Evolutionary conservation across 2,797 vertebrate genomes (phyloP).

Genomic region (Cephalopachus bancanus): DNA sequence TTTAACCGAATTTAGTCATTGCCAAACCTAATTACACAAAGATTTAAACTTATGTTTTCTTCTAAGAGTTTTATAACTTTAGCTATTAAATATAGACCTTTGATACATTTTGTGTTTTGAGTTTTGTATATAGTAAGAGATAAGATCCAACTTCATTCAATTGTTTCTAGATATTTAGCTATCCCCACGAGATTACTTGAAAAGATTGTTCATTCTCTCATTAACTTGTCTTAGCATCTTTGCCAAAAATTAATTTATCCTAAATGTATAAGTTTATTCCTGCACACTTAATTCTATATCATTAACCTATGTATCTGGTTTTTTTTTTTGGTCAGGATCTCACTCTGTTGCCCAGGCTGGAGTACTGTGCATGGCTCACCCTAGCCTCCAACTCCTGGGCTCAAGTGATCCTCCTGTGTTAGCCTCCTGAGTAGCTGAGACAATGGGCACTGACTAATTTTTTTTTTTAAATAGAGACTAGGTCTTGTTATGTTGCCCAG

Average conservation of each 20-base stretch:
- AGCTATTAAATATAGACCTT: background rate
- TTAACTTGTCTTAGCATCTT: background rate
- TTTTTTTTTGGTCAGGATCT: too few relatives aligned
- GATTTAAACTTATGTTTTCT: background rate
- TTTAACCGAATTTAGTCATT: background rate
- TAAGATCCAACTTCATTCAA: background rate
- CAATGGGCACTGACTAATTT: too few relatives aligned
- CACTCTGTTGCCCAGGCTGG: too few relatives aligned
- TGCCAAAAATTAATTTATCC: background rate
- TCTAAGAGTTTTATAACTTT: background rate
- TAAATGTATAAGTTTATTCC: background rate
- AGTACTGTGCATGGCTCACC: too few relatives aligned
- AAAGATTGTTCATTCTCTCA: background rate
- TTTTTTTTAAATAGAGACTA: too few relatives aligned
- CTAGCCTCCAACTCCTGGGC: too few relatives aligned
- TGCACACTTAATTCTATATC: background rate
- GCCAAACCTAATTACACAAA: background rate
- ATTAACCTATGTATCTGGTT: background rate
- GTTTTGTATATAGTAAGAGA: background rate
- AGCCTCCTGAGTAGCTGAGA: too few relatives aligned
- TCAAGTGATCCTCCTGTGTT: too few relatives aligned
- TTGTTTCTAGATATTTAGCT: background rate
- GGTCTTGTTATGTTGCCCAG: too few relatives aligned
- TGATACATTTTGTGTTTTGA: background rate
- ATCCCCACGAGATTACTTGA: background rate